phyloP scores from a whole-genome alignment of 2,797 vertebrate species.

The Cercopithecus diana region DNA sequence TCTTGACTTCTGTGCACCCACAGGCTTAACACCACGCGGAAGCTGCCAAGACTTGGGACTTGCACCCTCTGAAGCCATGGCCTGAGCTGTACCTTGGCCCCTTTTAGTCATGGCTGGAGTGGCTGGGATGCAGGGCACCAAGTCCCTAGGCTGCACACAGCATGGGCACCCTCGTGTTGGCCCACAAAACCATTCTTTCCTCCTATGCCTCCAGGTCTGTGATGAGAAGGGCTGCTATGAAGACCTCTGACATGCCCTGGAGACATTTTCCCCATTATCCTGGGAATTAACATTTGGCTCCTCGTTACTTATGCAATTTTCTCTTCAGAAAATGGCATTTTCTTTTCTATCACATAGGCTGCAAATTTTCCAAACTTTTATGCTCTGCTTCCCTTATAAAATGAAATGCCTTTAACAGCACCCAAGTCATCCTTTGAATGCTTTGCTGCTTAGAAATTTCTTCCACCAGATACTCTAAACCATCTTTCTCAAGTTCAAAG shows the following conservation, averaged over 20 bases:
- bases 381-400: background rate
- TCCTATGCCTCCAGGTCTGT: background rate
- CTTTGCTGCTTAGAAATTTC: background rate
- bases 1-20: too few relatives aligned
- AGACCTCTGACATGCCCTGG: background rate
- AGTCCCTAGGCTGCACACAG: background rate
- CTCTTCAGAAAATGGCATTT: background rate
- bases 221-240: background rate
- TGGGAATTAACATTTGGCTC: background rate
- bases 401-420: background rate
- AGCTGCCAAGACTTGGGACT: too few relatives aligned
- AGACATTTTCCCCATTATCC: background rate
- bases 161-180: too few relatives aligned
- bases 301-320: background rate
- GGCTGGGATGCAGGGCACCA: too few relatives aligned
- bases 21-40: too few relatives aligned
- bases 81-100: too few relatives aligned
- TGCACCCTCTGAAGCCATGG: too few relatives aligned
- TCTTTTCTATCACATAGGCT: background rate
- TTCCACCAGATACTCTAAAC: background rate
- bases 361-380: background rate
- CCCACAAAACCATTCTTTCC: background rate
- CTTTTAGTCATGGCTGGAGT: too few relatives aligned
- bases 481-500: background rate
- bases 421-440: background rate